phyloP scores from a whole-genome alignment of 2,888 invertebrate species.

The Nysson spinosus region DNA sequence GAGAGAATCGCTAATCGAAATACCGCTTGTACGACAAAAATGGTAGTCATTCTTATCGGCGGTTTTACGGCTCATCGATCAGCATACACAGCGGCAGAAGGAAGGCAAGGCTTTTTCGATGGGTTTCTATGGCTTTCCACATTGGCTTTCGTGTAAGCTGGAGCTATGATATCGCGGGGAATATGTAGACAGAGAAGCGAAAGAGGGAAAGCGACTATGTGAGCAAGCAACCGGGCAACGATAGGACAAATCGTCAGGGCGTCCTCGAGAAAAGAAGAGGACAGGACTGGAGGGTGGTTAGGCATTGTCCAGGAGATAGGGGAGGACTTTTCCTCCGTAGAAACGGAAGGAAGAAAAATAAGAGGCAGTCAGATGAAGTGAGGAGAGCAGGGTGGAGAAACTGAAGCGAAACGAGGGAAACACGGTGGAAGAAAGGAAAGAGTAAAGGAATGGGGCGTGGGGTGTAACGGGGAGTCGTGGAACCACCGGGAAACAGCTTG shows the following conservation, averaged over 20 bases:
- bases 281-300: constrained; percentile 6
- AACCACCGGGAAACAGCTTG: constrained; percentile 28
- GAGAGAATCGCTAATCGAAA: constrained; percentile 29
- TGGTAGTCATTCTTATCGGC: constrained; percentile 28
- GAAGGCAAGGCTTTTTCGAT: constrained; percentile 5
- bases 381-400: constrained; percentile 39
- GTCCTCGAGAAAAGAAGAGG: constrained; percentile 15
- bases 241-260: constrained; percentile 7
- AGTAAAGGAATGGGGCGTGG: constrained; percentile 8
- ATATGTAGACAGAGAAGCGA: too few species aligned
- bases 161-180: too few species aligned
- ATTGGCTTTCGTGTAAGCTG: too few species aligned
- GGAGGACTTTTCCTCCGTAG: not conserved
- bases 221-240: constrained; percentile 25
- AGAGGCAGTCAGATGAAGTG: constrained; percentile 46
- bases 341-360: constrained; percentile 46
- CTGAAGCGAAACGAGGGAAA: constrained; percentile 16
- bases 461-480: not conserved
- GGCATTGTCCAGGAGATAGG: constrained; percentile 42
- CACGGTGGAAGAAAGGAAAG: constrained; percentile 21
- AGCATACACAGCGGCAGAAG: constrained; percentile 8
- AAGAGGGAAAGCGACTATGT: too few species aligned
- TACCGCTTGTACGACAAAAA: constrained; percentile 15
- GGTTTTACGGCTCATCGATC: constrained; percentile 47
- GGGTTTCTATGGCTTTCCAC: not conserved